Base-by-base conservation (phyloP, 35 echinoderm and acorn worm genomes). In the Holothuria glaberrima region DNA sequence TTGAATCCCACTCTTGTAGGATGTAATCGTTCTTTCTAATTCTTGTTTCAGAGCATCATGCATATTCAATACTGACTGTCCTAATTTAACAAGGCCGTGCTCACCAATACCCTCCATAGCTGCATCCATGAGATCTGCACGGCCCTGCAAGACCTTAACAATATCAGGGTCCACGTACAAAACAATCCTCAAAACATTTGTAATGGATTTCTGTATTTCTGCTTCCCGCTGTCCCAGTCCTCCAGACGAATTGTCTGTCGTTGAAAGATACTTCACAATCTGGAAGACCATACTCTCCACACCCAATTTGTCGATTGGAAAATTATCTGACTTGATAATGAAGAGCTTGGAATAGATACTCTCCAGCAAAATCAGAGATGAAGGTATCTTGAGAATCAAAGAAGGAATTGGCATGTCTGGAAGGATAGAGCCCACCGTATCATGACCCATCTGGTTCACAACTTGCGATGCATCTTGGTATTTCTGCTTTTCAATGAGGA, bases 291-390 rank as follows among this genome's bases (percentile, higher is more conserved):
- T 90, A 12, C 72, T 73, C 48, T 98, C 96, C 13, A 98, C 88
- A 26, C 75, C 82, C 34, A 98, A 50, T 71, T 94, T 89, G 0
- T 90, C 91, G 3, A 93, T 52, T 45, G 96, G 96, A 45, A 98
- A 94, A 44, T 75, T 89, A 32, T 94, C 88, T 9, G 91, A 73
- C 78, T 91, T 83, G 16, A 91, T 35, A 35, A 98, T 71, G 72
- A 98, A 98, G 19, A 98, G 69, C 60, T 93, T 94, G 1, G 96
- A 98, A 58, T 94, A 98, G 21, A 98, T 44, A 78, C 96, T 98
- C 86, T 98, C 96, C 12, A 98, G 30, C 5, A 94, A 24, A 12
- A 93, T 81, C 21, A 98, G 54, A 0, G 93, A 94, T 26, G 90
- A 44, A n/a, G 96, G 96, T 50, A 98, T 94, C 36, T 91, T 88